These are phyloP conservation scores for Dromas ardeola DNA, from an alignment of 2,113 vertebrate species.

Conservation along the genomic window DNA sequence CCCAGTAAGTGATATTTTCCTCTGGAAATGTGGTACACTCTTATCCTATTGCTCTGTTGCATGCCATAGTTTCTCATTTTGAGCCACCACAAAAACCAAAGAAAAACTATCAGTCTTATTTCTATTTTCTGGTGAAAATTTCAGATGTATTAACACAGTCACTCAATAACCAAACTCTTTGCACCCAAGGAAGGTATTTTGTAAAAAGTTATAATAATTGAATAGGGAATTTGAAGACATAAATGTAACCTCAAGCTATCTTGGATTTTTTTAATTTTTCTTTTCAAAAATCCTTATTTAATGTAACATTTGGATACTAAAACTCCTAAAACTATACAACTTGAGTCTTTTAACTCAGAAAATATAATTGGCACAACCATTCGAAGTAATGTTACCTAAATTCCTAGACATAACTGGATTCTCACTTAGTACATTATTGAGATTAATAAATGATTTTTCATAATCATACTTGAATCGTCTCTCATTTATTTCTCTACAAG, in stretches of 20 bases:
- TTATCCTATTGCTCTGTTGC: background rate
- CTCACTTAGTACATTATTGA: background rate
- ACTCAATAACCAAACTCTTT: background rate
- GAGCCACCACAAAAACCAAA: background rate
- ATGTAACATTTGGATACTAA: background rate
- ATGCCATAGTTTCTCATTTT: accelerated
- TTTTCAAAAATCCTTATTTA: background rate
- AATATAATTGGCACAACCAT: background rate
- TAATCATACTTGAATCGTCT: background rate
- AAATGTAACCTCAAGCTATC: background rate
- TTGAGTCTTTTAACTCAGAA: background rate
- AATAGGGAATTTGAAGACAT: background rate
- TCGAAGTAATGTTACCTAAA: background rate
- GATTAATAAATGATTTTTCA: background rate
- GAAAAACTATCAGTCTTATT: background rate
- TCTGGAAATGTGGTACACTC: background rate
- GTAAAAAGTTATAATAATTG: background rate
- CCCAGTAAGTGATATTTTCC: background rate
- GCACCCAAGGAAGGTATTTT: background rate
- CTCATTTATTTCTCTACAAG: background rate
- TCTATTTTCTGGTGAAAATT: background rate
- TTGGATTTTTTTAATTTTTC: background rate
- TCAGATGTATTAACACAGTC: background rate
- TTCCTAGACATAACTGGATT: background rate
- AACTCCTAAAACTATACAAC: background rate